phyloP scores from a whole-genome alignment of 2,113 vertebrate genomes.

The Cepphus grylle region DNA sequence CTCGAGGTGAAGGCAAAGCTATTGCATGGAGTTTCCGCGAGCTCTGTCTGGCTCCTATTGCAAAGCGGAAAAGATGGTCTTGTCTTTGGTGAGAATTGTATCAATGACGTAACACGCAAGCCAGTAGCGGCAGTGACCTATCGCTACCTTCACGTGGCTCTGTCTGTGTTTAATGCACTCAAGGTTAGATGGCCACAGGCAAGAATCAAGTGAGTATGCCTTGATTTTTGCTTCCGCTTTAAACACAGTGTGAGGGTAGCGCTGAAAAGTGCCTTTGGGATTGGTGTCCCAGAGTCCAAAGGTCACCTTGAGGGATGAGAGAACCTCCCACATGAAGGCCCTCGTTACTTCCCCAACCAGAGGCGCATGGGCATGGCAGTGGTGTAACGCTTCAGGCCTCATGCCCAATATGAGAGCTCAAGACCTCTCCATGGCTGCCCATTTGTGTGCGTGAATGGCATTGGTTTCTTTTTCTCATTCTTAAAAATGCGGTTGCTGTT shows the following conservation, averaged over 20 bases:
- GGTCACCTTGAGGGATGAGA: background rate
- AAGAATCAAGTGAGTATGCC: background rate
- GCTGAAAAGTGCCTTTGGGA: slow-evolving; percentile 2
- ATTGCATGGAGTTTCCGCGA: background rate
- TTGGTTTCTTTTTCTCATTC: background rate
- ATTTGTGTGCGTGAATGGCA: background rate
- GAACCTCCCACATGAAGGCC: background rate
- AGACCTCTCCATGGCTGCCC: background rate
- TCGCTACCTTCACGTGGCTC: background rate
- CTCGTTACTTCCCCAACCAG: background rate
- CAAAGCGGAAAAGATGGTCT: background rate
- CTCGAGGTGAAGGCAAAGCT: slow-evolving; percentile 46
- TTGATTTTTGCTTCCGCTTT: background rate
- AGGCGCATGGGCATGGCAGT: background rate
- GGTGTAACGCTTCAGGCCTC: background rate
- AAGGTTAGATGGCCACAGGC: background rate
- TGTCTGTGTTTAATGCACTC: background rate
- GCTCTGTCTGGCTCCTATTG: slow-evolving; percentile 20
- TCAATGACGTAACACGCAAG: background rate
- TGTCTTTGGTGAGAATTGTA: slow-evolving; percentile 69
- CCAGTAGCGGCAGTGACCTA: background rate
- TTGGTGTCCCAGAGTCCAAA: background rate
- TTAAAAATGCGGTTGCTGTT: background rate
- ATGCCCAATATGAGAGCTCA: background rate
- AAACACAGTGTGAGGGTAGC: slow-evolving; percentile 16